Evolutionary conservation across 2,888 invertebrate species (phyloP), one percentile per base, ranked within the genome.

Genomic region (Cantharis lateralis): DNA sequence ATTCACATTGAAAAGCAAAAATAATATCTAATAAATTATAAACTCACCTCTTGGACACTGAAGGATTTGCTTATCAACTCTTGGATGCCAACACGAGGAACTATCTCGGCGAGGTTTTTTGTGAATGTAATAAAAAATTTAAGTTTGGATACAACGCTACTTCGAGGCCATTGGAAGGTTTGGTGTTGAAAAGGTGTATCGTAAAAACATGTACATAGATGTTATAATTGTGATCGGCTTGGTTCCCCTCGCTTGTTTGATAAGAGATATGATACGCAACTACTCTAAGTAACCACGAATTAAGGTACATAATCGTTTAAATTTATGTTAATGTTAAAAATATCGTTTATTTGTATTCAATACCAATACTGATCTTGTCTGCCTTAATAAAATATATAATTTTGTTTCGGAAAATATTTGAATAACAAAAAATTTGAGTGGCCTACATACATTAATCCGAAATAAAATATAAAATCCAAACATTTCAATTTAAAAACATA

Each of bases 191-290:
- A 66, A 20, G 18, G 24, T 66, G 24, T 66, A 68, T 28, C 68
- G 68, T 68, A 68, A 68, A 68, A 68, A 20, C n/a, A 62, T 68
- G 20, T 68, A 71, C 73, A 76, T 78, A 74, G 18, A 62, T 68
- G 16, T 48, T 69, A 70, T 69, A 74, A 74, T 78, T 74, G 78
- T 66, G 15, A 32, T 26, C 16, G 16, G 15, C 15, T 64, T 24
- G 15, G 28, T 74, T 76, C 76, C 74, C 69, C 63, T 48, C 32
- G 16, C 28, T 73, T 71, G 26, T 78, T 76, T 76, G 78, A 78
- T 78, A 78, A 78, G 76, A 78, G 78, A 78, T 78, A 78, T 74
- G 78, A 78, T 78, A 74, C 71, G 71, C 48, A 68, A 15, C 62
- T 64, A 63, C 68, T 74, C 71, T 78, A 63, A 62, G 76, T 76